Base-by-base conservation (phyloP, 2,113 vertebrate species). In the Hucho hucho region DNA sequence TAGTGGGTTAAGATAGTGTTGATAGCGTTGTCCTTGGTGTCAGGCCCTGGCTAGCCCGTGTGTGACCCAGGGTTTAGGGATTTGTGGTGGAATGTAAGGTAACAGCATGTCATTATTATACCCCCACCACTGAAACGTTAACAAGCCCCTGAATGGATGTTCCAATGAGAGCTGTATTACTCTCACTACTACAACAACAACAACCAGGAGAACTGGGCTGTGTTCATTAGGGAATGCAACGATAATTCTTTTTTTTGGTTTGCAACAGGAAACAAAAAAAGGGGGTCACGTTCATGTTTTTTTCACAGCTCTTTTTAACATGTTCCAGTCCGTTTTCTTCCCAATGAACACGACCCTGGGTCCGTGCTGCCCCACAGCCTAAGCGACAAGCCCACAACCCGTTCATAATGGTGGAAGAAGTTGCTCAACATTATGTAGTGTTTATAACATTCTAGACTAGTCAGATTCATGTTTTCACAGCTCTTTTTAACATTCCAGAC, bases 81-180 rank as follows among this genome's bases (percentile, higher is more conserved):
- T 75, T 47, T 81, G 81, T 74, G 75, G 76, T 56, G 46, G 46
- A 24, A 43, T 72, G 75, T 64, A 75, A 67, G 75, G 76, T 75
- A 76, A 78, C 75, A 58, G 22, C 6, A 12, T 11, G 61, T 64
- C 61, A 12, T 20, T 12, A 26, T 28, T 64, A 26, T 12, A 24
- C 22, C 22, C 63, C 24, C 25, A 64, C 25, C 13, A 13, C 64
- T 66, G 25, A 18, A 16, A 29, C 13, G 26, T 14, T 18, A 6
- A 28, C 64, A 18, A 26, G 24, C 9, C 1, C 3, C 3, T 16
- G 4, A 4, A 66, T 18, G 26, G 11, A 14, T 65, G 25, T 28
- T 28, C 29, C 13, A 26, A 32, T 1, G 13, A 65, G 25, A 28
- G 28, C 3, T 5, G 28, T 29, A 29, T 29, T 29, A 4, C 28